Percentiles rank a stretch among this genome's conserved stretches.
Conservation (phyloP, 2,888 invertebrate species). For the Phaonia tiefii region DNA sequence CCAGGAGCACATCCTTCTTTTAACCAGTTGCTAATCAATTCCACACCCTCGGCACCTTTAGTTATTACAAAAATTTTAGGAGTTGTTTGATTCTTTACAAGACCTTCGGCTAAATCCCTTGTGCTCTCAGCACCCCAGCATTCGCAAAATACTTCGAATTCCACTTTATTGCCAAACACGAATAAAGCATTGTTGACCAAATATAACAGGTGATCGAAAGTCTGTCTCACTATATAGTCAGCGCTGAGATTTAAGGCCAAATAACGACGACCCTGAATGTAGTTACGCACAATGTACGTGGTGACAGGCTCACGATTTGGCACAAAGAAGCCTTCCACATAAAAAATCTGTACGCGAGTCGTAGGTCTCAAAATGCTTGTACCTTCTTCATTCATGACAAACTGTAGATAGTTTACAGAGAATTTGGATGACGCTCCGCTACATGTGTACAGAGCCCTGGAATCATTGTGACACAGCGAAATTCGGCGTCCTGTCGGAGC, state of each 20-base stretch:
- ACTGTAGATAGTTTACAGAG: constrained; percentile 75
- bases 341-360: constrained; percentile 79
- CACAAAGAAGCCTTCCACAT: constrained; percentile 83
- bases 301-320: constrained; percentile 81
- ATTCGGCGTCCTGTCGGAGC: constrained; percentile 81
- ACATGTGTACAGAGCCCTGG: constrained; percentile 82
- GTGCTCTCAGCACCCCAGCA: constrained; percentile 70
- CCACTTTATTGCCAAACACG: constrained; percentile 82
- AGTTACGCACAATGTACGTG: constrained; percentile 79
- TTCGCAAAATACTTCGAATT: constrained; percentile 81
- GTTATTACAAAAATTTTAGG: constrained; percentile 83
- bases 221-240: constrained; percentile 81
- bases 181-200: constrained; percentile 81
- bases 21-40: constrained; percentile 79
- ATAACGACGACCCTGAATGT: constrained; percentile 77
- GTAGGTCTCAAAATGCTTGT: constrained; percentile 71
- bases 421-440: constrained; percentile 82
- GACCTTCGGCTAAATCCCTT: constrained; percentile 68
- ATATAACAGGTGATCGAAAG: constrained; percentile 78
- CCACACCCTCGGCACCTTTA: constrained; percentile 83
- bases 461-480: constrained; percentile 80
- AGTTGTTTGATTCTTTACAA: constrained; percentile 57
- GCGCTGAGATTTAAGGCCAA: constrained; percentile 82
- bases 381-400: constrained; percentile 65
- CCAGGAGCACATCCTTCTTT: constrained; percentile 67